These are phyloP conservation scores for Diachasmimorpha longicaudata DNA, from an alignment of 1,140 invertebrate species.

Conservation along the genomic window DNA sequence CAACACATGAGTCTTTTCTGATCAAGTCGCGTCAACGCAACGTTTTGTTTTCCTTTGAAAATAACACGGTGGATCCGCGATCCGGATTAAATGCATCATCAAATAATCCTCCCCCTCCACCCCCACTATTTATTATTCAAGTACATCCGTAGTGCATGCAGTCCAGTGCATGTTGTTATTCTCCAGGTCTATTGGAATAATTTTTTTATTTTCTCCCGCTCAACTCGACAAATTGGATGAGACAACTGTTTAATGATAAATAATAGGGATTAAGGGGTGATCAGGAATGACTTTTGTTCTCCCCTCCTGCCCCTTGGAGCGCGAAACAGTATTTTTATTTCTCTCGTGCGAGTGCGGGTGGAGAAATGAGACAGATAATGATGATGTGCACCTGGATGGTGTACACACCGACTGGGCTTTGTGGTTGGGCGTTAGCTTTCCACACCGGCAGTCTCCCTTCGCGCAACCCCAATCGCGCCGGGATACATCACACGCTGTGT, in stretches of 20 bases:
- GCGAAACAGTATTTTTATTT: too few relatives aligned
- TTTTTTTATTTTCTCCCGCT: neutral
- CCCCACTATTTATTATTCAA: neutral
- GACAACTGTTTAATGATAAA: neutral
- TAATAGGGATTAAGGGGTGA: neutral
- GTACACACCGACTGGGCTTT: neutral
- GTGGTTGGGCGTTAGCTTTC: constrained; percentile 54
- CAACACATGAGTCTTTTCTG: too few relatives aligned
- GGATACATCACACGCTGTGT: constrained; percentile 1
- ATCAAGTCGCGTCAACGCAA: neutral
- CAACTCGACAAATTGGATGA: neutral
- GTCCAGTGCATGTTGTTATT: neutral
- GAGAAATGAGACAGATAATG: neutral
- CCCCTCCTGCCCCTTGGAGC: too few relatives aligned
- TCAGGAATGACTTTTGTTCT: neutral
- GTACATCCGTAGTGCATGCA: neutral
- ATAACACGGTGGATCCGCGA: neutral
- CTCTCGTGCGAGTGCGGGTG: neutral
- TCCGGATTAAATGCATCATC: neutral
- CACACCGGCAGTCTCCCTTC: constrained; percentile 37
- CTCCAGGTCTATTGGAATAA: neutral
- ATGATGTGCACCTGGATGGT: neutral
- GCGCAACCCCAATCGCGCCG: constrained; percentile 46
- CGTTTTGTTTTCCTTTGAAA: neutral
- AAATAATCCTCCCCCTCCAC: neutral